Base-by-base conservation (phyloP, 1,140 invertebrate species). In the Cephus cinctus region DNA sequence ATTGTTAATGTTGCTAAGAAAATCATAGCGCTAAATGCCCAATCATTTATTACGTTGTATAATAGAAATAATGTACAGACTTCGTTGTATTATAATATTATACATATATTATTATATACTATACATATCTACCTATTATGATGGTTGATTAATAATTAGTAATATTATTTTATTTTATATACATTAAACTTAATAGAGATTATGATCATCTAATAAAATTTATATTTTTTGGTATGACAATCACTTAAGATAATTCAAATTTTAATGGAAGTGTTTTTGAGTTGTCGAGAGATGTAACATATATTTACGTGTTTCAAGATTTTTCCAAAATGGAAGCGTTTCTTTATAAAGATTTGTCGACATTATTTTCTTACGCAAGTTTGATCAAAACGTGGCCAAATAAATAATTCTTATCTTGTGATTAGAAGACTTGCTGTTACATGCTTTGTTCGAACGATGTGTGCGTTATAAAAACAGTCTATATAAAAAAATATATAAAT, bases 161-260 rank as follows among this genome's bases (percentile, higher is more conserved):
- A 48, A 64, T 54, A 57, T 65, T 52, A 63, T 59, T 66, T 71
- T 65, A 59, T 63, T 69, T 63, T 70, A 63, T 69, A 62, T 59
- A 57, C 49, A 61, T 57, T 35, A 40, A 43, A 25, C 50, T 23
- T 55, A 47, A 61, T 59, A 50, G 56, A 59, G 54, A 57, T 23
- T 47, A 67, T 58, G 49, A 62, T 60, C 45, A 63, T 57, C 46
- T 56, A 72, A 73, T 72, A 72, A 72, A 75, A 52, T 73, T 73
- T 75, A 57, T 75, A 75, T 72, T 75, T 69, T 75, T 69, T 69
- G 57, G 56, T 72, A 72, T 64, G 50, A 61, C 23, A 30, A 35
- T 51, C 31, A 41, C 39, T 50, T 54, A 14, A 21, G n/a, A 36
- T 30, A n/a, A 30, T 36, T 50, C 20, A 20, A 40, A 30, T 40